Conservation (phyloP, 2,888 invertebrate species). For the Cerastis rubricosa region DNA sequence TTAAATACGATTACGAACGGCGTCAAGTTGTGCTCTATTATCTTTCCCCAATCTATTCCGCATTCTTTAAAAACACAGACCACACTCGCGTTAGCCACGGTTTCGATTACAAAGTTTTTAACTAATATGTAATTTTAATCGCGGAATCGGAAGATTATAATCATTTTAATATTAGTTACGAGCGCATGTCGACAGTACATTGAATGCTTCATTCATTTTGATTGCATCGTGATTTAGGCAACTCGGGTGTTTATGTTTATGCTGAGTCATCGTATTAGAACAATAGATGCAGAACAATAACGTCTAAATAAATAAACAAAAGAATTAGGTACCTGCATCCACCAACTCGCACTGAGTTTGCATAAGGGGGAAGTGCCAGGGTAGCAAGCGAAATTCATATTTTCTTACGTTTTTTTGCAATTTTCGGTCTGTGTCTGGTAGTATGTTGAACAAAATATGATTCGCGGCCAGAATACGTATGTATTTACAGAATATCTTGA, state of each 20-base stretch:
- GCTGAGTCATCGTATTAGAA: constrained; percentile 40
- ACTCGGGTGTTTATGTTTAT: constrained; percentile 23
- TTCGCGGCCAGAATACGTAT: too few species aligned
- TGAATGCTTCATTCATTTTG: constrained; percentile 21
- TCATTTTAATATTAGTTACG: background rate
- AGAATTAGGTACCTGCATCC: background rate
- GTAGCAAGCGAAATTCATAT: too few species aligned
- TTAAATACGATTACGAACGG: constrained; percentile 50
- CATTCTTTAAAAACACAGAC: background rate
- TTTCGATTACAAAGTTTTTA: background rate
- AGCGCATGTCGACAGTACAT: constrained; percentile 23
- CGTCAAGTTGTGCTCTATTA: constrained; percentile 17
- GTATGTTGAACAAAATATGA: too few species aligned
- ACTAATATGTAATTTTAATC: background rate
- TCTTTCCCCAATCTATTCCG: constrained; percentile 20
- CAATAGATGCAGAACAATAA: constrained; percentile 51
- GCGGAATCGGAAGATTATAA: background rate
- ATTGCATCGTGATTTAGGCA: constrained; percentile 27
- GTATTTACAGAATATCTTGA: too few species aligned
- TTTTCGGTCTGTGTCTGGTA: too few species aligned
- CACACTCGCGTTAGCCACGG: constrained; percentile 4
- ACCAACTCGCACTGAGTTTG: background rate
- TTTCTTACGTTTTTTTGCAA: too few species aligned
- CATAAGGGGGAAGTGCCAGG: too few species aligned
- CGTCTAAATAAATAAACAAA: constrained; percentile 15